Percentiles rank a stretch among this genome's conserved stretches.
These are phyloP conservation scores for Gymnoscopelus braueri DNA, from an alignment of 2,797 vertebrate genomes.

Conservation along the genomic window DNA sequence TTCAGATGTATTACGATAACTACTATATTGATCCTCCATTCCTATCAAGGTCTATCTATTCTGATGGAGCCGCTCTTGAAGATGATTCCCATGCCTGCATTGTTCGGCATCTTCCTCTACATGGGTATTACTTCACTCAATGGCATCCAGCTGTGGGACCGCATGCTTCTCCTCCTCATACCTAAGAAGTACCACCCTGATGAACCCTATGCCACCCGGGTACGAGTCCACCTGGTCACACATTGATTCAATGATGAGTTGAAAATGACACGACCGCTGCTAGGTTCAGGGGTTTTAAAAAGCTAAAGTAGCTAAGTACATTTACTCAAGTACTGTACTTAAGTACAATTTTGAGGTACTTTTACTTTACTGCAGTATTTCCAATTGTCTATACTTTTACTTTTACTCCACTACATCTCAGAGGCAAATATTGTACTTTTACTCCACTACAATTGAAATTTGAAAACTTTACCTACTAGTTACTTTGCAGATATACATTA, in stretches of 20 bases:
- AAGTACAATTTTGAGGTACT: too few relatives aligned
- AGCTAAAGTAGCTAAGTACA: background rate
- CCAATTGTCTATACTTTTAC: too few relatives aligned
- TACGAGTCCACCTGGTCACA: conserved; percentile 59
- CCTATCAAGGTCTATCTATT: conserved; percentile 90
- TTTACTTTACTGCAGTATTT: too few relatives aligned
- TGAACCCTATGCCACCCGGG: conserved; percentile 87
- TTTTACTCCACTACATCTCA: too few relatives aligned
- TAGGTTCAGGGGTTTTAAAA: background rate
- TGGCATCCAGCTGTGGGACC: conserved; percentile 95
- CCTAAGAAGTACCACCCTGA: conserved; percentile 93
- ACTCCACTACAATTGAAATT: too few relatives aligned
- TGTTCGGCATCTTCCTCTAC: conserved; percentile 98
- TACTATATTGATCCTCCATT: background rate
- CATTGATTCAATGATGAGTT: background rate
- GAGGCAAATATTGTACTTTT: too few relatives aligned
- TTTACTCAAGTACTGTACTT: too few relatives aligned
- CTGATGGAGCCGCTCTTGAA: conserved; percentile 94
- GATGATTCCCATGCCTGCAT: conserved; percentile 89
- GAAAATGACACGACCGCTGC: background rate
- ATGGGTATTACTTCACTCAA: conserved; percentile 97
- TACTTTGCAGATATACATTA: too few relatives aligned
- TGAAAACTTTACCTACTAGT: too few relatives aligned
- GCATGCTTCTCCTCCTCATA: conserved; percentile 89
- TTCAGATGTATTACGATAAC: too few relatives aligned